Percentiles rank a stretch among this genome's conserved stretches.
phyloP scores from a whole-genome alignment of 2,797 vertebrate species.

The Nannoperca australis region DNA sequence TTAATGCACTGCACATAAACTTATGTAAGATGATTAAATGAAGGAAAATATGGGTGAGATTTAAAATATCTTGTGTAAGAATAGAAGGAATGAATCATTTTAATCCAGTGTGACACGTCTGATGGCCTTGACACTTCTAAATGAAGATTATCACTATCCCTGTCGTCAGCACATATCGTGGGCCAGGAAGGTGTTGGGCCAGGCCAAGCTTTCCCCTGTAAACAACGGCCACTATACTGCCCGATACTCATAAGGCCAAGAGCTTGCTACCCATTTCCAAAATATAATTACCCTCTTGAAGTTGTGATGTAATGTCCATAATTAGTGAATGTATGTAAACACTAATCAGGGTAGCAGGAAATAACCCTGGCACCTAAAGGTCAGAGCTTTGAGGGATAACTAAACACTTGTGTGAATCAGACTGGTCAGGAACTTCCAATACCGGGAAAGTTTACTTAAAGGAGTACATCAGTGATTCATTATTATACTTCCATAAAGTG shows the following conservation, averaged over 20 bases:
- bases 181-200: constrained; percentile 30
- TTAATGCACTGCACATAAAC: neutral
- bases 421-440: constrained; percentile 21
- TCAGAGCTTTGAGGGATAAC: constrained; percentile 64
- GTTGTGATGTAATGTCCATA: neutral
- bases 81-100: constrained; percentile 39
- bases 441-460: constrained; percentile 19
- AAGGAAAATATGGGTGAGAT: neutral
- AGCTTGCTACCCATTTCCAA: constrained; percentile 10
- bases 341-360: constrained; percentile 51
- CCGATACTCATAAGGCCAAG: neutral
- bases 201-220: constrained; percentile 42
- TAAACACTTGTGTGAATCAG: constrained; percentile 57
- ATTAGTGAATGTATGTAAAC: constrained; percentile 38
- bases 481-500: neutral
- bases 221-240: constrained; percentile 18
- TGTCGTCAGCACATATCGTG: constrained; percentile 74
- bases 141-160: constrained; percentile 76
- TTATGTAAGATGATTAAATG: neutral
- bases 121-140: constrained; percentile 76
- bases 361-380: constrained; percentile 52
- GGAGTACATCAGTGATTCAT: neutral
- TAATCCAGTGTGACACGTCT: constrained; percentile 70
- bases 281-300: constrained; percentile 11
- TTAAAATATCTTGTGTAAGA: constrained; percentile 39